Evolutionary conservation across 1,140 invertebrate species (phyloP), one percentile per base, ranked within the genome.

Genomic region (Arion vulgaris): DNA sequence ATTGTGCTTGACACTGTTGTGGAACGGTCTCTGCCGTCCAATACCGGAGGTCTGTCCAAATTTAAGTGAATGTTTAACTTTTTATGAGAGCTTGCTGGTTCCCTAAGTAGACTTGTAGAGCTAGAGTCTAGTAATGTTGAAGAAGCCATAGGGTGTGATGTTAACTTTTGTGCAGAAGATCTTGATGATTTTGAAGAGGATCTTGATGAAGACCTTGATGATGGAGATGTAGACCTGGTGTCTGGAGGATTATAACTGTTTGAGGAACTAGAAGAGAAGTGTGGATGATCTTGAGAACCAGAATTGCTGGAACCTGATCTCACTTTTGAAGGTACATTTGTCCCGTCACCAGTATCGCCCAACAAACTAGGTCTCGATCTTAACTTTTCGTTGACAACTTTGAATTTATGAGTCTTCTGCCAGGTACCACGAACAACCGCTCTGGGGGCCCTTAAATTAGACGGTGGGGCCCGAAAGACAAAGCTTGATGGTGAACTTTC

Each of bases 21-120:
- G 5, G 41, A 45, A 45, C 41, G 5, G 41, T 45, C 41, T 45
- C 41, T 45, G 41, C 41, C 41, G 15, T 7, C 5, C 15, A 15
- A 45, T 45, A 45, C 15, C 41, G 41, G 41, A 7, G 41, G 41
- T 45, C 41, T 45, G 41, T 45, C n/a, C n/a, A n/a, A n/a, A n/a
- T 45, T 5, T 45, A 7, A 45, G 41, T 45, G 41, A 15, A 45
- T 15, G 5, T 45, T 45, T 45, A 88, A 90, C 89, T 88, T 89
- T 1, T 87, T 89, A 77, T 89, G 89, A 15, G 89, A 86, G 82
- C 87, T 88, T 66, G 85, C 86, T 77, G 86, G 49, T 57, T 73
- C 81, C 66, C 41, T 5, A 15, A 7, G 5, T 45, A 15, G 41
- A 45, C 41, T 45, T 5, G 15, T 57, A 19, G 74, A 68, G 41